Percentiles rank a stretch among this genome's conserved stretches.
Evolutionary conservation across 2,113 vertebrate species (phyloP).

Genomic region (Pseudopodoces humilis): DNA sequence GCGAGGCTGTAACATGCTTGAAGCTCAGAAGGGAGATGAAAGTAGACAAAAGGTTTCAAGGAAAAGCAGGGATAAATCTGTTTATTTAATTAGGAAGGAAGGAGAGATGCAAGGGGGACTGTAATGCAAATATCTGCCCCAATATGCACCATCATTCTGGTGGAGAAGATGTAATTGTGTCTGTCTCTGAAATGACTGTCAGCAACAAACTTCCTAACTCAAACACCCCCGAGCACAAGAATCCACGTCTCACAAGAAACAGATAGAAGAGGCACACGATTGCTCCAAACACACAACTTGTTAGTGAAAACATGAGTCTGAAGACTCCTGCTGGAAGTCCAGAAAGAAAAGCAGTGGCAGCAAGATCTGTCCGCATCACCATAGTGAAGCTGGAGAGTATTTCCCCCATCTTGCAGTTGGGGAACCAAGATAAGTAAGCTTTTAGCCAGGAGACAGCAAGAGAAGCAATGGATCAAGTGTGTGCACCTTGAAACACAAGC

Average conservation of each 20-base stretch:
- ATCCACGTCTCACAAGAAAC: background rate
- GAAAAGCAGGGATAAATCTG: constrained; percentile 33
- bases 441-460: background rate
- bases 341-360: background rate
- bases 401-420: too few relatives aligned
- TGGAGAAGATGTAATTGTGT: background rate
- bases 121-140: constrained; percentile 30
- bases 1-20: constrained; percentile 26
- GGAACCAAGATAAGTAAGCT: background rate
- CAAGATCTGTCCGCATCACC: background rate
- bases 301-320: background rate
- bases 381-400: background rate
- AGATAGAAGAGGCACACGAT: background rate
- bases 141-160: background rate
- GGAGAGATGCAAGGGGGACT: background rate
- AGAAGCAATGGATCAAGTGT: background rate
- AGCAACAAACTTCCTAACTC: background rate
- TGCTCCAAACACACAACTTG: fast-evolving
- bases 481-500: background rate
- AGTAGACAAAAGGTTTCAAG: constrained; percentile 59
- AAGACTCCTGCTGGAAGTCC: background rate
- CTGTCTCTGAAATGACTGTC: background rate
- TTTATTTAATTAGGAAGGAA: constrained; percentile 16
- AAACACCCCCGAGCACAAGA: background rate
- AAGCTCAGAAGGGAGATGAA: constrained; percentile 52